phyloP scores from a whole-genome alignment of 2,797 vertebrate genomes.

The Parambassis ranga region DNA sequence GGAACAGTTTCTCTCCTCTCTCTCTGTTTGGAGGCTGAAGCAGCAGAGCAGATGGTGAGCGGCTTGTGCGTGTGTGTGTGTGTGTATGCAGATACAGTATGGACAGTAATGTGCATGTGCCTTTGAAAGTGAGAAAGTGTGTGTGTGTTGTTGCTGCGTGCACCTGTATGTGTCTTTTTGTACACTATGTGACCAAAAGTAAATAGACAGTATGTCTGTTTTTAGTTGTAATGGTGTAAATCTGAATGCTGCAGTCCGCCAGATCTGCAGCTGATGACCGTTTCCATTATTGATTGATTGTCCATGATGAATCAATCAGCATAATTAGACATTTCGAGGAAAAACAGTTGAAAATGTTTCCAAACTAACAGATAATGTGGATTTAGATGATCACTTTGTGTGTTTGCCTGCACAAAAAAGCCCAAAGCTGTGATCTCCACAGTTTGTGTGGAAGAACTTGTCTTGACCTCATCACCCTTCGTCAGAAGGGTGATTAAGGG shows the following conservation, averaged over 20 bases:
- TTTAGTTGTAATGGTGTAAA: not conserved
- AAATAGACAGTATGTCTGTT: not conserved
- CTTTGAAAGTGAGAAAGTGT: conserved; percentile 1
- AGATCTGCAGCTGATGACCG: not conserved
- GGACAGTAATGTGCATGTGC: conserved; percentile 7
- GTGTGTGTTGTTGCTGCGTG: not conserved
- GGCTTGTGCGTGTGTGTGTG: conserved; percentile 3
- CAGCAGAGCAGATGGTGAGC: conserved; percentile 63
- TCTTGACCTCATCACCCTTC: not conserved
- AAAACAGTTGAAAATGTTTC: too few species aligned
- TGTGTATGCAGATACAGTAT: not conserved
- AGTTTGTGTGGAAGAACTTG: not conserved
- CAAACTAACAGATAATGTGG: not conserved
- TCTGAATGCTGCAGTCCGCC: not conserved
- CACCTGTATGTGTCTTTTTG: not conserved
- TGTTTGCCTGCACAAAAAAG: too few species aligned
- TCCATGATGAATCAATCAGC: not conserved
- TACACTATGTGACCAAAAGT: not conserved
- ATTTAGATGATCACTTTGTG: too few species aligned
- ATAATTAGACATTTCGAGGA: too few species aligned
- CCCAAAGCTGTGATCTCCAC: too few species aligned
- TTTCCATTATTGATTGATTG: not conserved
- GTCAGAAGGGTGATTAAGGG: too few species aligned
- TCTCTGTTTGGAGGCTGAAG: conserved; percentile 48
- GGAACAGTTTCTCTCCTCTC: conserved; percentile 17